Evolutionary conservation across 2,888 invertebrate species (phyloP).

Genomic region (Drosophila subquinaria): DNA sequence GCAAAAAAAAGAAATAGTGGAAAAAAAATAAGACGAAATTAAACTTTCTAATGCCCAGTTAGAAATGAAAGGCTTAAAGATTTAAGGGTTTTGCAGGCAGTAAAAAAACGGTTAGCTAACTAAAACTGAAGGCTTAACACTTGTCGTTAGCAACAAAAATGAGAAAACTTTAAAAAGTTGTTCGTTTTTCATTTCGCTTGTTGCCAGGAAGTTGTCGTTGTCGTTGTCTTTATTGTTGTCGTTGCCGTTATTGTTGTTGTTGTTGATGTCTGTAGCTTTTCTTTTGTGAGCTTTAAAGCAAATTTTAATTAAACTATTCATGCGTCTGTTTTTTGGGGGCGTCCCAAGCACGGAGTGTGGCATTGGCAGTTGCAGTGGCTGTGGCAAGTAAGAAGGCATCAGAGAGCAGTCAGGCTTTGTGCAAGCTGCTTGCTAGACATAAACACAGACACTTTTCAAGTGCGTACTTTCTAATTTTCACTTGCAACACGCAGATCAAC

Average conservation of each 20-base stretch:
- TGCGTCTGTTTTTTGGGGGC: slow-evolving; percentile 45
- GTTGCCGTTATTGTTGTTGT: slow-evolving; percentile 1
- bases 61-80: slow-evolving; percentile 68
- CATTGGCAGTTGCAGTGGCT: background rate
- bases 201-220: slow-evolving; percentile 36
- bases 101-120: slow-evolving; percentile 17
- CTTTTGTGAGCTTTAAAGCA: slow-evolving; percentile 73
- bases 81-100: slow-evolving; percentile 59
- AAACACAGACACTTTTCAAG: slow-evolving; percentile 78
- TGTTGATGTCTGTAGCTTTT: slow-evolving; percentile 37
- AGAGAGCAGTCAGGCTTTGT: slow-evolving; percentile 37
- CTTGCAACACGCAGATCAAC: slow-evolving; percentile 71
- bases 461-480: slow-evolving; percentile 82
- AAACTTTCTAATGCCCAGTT: slow-evolving; percentile 66
- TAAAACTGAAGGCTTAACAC: slow-evolving; percentile 59
- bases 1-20: background rate
- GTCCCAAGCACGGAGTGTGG: background rate
- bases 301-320: slow-evolving; percentile 80
- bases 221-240: slow-evolving; percentile 17
- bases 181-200: slow-evolving; percentile 34
- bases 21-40: slow-evolving; percentile 23
- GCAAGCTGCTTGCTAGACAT: slow-evolving; percentile 66
- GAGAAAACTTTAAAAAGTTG: slow-evolving; percentile 71
- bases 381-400: slow-evolving; percentile 4
- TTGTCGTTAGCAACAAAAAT: slow-evolving; percentile 71